These are phyloP conservation scores for Schizopygopsis pylzovi DNA, from an alignment of 2,797 vertebrate genomes.

Conservation along the genomic window DNA sequence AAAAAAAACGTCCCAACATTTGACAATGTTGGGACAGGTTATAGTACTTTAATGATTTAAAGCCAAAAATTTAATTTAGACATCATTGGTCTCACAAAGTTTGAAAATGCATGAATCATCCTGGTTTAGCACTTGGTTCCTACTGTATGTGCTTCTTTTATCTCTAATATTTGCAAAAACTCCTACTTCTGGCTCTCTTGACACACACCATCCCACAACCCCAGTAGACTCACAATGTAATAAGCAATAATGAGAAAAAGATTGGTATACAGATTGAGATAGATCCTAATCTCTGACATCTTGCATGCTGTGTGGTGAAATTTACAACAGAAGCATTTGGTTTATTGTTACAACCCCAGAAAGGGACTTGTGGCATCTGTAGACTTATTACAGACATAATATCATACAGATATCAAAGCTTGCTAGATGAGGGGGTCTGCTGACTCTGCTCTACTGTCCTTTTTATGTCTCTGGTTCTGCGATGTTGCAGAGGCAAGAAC, in stretches of 20 bases:
- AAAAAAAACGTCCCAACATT: too few relatives aligned
- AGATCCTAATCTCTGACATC: slow-evolving; percentile 27
- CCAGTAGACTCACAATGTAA: slow-evolving; percentile 30
- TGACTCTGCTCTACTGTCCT: slow-evolving; percentile 16
- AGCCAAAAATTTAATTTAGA: neutral
- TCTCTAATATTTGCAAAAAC: slow-evolving; percentile 3
- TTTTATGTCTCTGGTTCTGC: slow-evolving; percentile 3
- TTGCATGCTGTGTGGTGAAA: slow-evolving; percentile 10
- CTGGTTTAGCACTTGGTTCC: neutral
- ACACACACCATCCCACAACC: slow-evolving; percentile 8
- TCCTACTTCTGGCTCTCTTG: slow-evolving; percentile 14
- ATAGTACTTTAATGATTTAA: neutral
- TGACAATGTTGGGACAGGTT: too few relatives aligned
- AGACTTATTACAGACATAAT: neutral
- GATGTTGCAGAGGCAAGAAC: neutral
- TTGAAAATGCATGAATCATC: neutral
- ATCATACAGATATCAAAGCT: slow-evolving; percentile 13
- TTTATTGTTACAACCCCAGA: slow-evolving; percentile 8
- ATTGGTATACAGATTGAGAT: slow-evolving; percentile 26
- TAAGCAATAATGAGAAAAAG: slow-evolving; percentile 41
- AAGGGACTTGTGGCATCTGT: neutral
- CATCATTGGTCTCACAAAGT: neutral
- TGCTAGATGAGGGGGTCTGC: slow-evolving; percentile 4
- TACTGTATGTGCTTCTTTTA: neutral
- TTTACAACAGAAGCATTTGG: slow-evolving; percentile 16